A percentile compares a stretch with the other conserved stretches of the same genome.
Conservation (phyloP, 2,888 invertebrate species). For the Epistrophella euchroma region DNA sequence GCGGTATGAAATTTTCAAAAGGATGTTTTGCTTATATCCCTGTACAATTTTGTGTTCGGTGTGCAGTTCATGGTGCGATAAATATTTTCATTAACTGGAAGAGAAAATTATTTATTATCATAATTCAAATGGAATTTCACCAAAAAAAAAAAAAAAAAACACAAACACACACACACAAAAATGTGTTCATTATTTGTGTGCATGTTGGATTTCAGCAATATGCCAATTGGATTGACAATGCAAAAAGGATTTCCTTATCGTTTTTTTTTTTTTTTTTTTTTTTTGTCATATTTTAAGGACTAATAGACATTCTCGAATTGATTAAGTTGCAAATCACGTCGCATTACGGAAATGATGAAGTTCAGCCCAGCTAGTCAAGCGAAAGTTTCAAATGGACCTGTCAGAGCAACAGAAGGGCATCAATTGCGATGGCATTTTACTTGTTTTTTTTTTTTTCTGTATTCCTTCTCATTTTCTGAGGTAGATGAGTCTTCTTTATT, state of each 20-base stretch:
- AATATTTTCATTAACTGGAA: constrained; percentile 74
- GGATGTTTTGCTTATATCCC: constrained; percentile 45
- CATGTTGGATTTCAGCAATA: constrained; percentile 8
- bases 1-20: constrained; percentile 32
- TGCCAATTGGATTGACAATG: not conserved
- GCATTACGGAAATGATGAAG: constrained; percentile 74
- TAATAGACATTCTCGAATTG: constrained; percentile 73
- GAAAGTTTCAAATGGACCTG: constrained; percentile 68
- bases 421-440: constrained; percentile 53
- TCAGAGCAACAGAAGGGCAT: constrained; percentile 28
- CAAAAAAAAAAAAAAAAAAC: not conserved
- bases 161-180: not conserved
- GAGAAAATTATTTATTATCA: constrained; percentile 74
- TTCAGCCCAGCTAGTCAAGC: constrained; percentile 58
- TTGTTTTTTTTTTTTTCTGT: constrained; percentile 6
- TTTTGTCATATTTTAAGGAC: constrained; percentile 54
- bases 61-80: constrained; percentile 58
- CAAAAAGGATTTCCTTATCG: constrained; percentile 11
- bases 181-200: constrained; percentile 41
- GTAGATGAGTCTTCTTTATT: constrained; percentile 37
- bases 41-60: not conserved
- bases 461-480: constrained; percentile 41
- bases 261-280: not conserved
- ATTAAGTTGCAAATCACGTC: constrained; percentile 76
- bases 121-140: constrained; percentile 59